A percentile compares a stretch with the other conserved stretches of the same genome.
These are phyloP conservation scores for Helobdella robusta DNA, from an alignment of 2,888 invertebrate genomes.

Conservation along the genomic window DNA sequence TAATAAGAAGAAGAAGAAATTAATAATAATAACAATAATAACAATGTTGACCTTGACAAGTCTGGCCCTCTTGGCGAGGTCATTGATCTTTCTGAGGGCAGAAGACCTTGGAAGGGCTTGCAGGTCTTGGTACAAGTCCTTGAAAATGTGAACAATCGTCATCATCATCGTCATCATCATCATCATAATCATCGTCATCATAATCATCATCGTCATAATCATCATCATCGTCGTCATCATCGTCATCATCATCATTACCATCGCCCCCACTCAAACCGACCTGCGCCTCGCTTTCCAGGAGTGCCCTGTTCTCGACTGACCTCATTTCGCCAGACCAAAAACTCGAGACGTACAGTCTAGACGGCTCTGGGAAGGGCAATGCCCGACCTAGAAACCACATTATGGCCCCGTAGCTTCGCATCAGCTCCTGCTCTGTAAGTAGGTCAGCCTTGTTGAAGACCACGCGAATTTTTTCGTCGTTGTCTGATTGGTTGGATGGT, in stretches of 20 bases:
- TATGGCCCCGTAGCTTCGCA: constrained; percentile 21
- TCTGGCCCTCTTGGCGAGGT: constrained; percentile 14
- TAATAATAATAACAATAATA: background rate
- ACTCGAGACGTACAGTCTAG: background rate
- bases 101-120: constrained; percentile 12
- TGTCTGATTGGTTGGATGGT: background rate
- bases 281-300: constrained; percentile 17
- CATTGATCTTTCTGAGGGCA: constrained; percentile 20
- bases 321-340: constrained; percentile 12
- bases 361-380: constrained; percentile 17
- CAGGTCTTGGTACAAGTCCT: constrained; percentile 22
- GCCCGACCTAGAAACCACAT: constrained; percentile 23
- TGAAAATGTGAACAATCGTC: background rate
- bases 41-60: background rate
- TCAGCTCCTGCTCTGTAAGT: constrained; percentile 19
- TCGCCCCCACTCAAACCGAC: background rate
- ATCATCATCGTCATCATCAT: background rate
- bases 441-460: constrained; percentile 24
- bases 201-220: background rate
- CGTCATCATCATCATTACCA: background rate
- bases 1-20: no score
- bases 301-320: constrained; percentile 9
- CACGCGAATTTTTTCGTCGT: constrained; percentile 19
- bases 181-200: constrained; percentile 7
- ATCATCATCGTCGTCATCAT: constrained; percentile 8